A percentile compares a stretch with the other conserved stretches of the same genome.
Evolutionary conservation across 2,888 invertebrate genomes (phyloP).

Genomic region (Ormyrus nitidulus): DNA sequence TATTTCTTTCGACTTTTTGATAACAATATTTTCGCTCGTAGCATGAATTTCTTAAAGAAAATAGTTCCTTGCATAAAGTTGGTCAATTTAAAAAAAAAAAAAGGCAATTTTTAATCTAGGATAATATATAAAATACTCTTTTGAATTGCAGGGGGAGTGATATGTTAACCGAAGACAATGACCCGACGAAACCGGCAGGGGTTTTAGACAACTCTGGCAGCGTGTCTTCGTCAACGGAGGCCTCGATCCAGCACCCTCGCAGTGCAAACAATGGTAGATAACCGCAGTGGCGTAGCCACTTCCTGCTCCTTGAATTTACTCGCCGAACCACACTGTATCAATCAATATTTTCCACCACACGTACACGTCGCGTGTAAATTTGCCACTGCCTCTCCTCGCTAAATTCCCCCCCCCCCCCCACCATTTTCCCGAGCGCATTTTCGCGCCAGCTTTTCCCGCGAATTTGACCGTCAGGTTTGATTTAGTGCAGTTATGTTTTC

Average conservation of each 20-base stretch:
- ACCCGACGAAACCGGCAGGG: slow-evolving; percentile 74
- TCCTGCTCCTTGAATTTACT: slow-evolving; percentile 13
- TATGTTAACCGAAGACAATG: slow-evolving; percentile 76
- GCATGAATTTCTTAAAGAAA: too few relatives aligned
- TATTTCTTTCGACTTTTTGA: too few relatives aligned
- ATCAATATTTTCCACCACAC: neutral
- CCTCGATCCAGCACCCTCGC: slow-evolving; percentile 72
- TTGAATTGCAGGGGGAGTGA: slow-evolving; percentile 69
- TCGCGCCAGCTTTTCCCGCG: too few relatives aligned
- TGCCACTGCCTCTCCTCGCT: too few relatives aligned
- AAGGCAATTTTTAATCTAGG: neutral
- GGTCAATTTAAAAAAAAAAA: too few relatives aligned
- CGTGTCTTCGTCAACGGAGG: slow-evolving; percentile 73
- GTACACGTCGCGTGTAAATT: too few relatives aligned
- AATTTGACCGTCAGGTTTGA: too few relatives aligned
- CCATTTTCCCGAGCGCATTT: too few relatives aligned
- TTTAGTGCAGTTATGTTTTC: slow-evolving; percentile 21
- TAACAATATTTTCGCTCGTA: too few relatives aligned
- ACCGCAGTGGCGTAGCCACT: slow-evolving; percentile 50
- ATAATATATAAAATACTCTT: neutral
- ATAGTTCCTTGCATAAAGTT: too few relatives aligned
- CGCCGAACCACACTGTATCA: neutral
- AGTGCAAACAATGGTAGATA: slow-evolving; percentile 70
- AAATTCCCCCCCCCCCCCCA: too few relatives aligned
- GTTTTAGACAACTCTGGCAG: slow-evolving; percentile 74